Conservation (phyloP, 2,797 vertebrate genomes). For the Carcharodon carcharias region DNA sequence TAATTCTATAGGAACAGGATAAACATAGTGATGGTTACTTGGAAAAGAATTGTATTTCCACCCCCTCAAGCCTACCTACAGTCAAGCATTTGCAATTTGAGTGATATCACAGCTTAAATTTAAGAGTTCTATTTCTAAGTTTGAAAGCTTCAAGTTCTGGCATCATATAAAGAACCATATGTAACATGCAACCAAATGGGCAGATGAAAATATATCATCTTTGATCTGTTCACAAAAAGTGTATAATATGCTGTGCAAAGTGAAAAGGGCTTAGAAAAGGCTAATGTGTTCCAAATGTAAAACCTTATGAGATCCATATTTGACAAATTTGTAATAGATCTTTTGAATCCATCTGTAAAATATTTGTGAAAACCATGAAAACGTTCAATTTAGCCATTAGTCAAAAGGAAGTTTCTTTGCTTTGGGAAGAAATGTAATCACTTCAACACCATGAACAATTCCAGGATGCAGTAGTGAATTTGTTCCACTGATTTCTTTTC, state of each 20-base stretch:
- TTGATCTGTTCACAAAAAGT: conserved; percentile 28
- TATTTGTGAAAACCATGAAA: conserved; percentile 36
- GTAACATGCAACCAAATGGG: conserved; percentile 2
- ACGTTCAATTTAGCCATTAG: conserved; percentile 25
- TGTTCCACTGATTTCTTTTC: neutral
- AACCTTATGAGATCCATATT: conserved; percentile 17
- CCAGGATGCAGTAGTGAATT: neutral
- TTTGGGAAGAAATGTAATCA: neutral
- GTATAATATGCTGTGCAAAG: neutral
- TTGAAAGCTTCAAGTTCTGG: conserved; percentile 16
- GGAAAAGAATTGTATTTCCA: neutral
- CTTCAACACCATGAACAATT: neutral
- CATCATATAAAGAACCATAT: neutral
- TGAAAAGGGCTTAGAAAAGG: neutral
- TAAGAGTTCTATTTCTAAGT: conserved; percentile 17
- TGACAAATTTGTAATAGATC: conserved; percentile 29
- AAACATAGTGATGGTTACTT: neutral
- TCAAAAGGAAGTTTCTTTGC: neutral
- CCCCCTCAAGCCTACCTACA: neutral
- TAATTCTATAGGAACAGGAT: neutral
- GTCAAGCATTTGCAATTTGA: neutral
- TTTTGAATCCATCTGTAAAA: conserved; percentile 35
- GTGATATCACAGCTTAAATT: neutral
- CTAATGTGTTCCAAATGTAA: conserved; percentile 35
- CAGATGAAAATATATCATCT: conserved; percentile 19